These are phyloP conservation scores for Eugnorisma glareosa DNA, from an alignment of 2,888 invertebrate species.

Conservation along the genomic window DNA sequence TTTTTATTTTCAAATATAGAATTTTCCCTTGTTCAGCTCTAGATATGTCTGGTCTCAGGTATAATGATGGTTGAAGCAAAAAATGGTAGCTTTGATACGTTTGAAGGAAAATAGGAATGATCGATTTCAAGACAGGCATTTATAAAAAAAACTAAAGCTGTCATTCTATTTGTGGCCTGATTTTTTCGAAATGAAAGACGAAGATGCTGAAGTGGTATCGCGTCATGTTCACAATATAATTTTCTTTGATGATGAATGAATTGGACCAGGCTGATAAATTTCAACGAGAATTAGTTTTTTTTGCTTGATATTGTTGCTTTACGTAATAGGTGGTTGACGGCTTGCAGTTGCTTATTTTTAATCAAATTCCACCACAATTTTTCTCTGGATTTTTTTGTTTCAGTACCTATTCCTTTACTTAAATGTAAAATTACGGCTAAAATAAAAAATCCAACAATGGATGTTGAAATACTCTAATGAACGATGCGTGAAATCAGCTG, in stretches of 20 bases:
- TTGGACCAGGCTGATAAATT: not conserved
- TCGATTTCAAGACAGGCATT: conserved; percentile 31
- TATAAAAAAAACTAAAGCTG: conserved; percentile 32
- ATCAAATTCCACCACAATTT: too few species aligned
- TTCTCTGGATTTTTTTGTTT: too few species aligned
- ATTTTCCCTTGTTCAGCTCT: conserved; percentile 47
- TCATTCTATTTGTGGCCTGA: conserved; percentile 51
- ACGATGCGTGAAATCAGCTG: too few species aligned
- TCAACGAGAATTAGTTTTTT: accelerated
- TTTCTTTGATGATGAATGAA: conserved; percentile 3
- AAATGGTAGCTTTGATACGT: conserved; percentile 44
- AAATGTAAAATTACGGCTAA: too few species aligned
- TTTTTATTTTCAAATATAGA: conserved; percentile 56
- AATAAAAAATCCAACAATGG: too few species aligned
- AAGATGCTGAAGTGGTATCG: not conserved
- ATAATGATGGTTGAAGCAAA: conserved; percentile 54
- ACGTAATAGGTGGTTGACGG: too few species aligned
- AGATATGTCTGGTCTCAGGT: conserved; percentile 36
- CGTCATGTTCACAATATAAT: conserved; percentile 25
- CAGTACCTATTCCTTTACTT: too few species aligned
- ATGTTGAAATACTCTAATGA: too few species aligned
- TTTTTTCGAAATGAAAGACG: conserved; percentile 3
- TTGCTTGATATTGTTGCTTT: not conserved
- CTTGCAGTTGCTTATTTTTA: too few species aligned
- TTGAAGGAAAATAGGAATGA: conserved; percentile 54